Evolutionary conservation across 2,797 vertebrate genomes (phyloP).

Genomic region (Syngnathus acus): DNA sequence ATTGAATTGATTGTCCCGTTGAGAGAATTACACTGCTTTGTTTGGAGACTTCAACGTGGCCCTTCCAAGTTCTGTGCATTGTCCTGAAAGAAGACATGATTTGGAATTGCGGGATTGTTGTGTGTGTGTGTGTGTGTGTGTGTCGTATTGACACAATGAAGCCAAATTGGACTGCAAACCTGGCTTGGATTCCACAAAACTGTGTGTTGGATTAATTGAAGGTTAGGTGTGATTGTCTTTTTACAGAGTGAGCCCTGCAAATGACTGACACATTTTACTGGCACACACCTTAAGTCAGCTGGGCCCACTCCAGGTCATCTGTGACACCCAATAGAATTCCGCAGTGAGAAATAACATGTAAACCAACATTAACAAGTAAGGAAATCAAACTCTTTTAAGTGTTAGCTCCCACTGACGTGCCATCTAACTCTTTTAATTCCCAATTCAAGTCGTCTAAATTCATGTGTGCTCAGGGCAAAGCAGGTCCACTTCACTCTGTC

Average conservation of each 20-base stretch:
- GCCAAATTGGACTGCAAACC: not conserved
- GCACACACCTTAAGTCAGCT: no score
- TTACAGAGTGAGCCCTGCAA: not conserved
- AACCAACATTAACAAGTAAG: conserved; percentile 23
- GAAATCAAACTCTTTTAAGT: conserved; percentile 65
- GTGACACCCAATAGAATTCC: conserved; percentile 13
- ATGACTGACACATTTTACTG: not conserved
- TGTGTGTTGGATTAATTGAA: not conserved
- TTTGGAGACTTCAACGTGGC: conserved; percentile 29
- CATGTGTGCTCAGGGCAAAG: conserved; percentile 35
- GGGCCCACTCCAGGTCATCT: no score
- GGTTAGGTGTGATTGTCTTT: not conserved
- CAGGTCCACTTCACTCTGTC: conserved; percentile 58
- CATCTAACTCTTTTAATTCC: conserved; percentile 56
- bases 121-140: not conserved
- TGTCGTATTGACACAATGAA: not conserved
- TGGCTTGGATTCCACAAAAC: not conserved
- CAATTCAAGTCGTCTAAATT: conserved; percentile 17
- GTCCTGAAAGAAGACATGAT: conserved; percentile 1
- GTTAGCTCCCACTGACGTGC: conserved; percentile 46
- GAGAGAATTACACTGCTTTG: conserved; percentile 27
- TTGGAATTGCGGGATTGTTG: not conserved
- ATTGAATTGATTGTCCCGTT: not conserved
- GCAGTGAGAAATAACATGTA: conserved; percentile 59
- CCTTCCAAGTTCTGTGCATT: conserved; percentile 57